phyloP scores from a whole-genome alignment of 2,113 vertebrate genomes.

The Laticauda laticaudata region DNA sequence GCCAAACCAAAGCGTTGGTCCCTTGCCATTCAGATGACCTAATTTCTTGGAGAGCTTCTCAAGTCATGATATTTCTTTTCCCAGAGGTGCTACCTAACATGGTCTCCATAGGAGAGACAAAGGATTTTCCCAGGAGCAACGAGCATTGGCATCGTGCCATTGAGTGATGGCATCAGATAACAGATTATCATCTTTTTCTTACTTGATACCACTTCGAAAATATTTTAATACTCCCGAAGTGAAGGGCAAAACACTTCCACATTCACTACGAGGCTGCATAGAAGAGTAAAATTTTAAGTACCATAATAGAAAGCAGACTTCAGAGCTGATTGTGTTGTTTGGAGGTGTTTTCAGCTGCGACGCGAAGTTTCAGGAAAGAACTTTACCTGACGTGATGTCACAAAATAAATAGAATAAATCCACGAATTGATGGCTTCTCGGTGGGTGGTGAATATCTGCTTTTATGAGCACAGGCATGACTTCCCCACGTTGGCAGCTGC shows the following conservation, averaged over 20 bases:
- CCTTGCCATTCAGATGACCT: background rate
- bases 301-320: conserved; percentile 30
- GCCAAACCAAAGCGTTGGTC: background rate
- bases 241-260: background rate
- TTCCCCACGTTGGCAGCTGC: conserved; percentile 56
- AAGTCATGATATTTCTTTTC: background rate
- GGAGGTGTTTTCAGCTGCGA: conserved; percentile 60
- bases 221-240: background rate
- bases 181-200: background rate
- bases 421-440: conserved; percentile 61
- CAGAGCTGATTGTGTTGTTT: conserved; percentile 50
- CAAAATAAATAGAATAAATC: conserved; percentile 70
- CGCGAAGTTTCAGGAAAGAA: conserved; percentile 46
- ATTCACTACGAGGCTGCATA: background rate
- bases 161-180: background rate
- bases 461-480: conserved; percentile 54
- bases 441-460: conserved; percentile 62
- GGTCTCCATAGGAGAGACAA: background rate
- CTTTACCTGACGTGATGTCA: conserved; percentile 67
- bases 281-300: conserved; percentile 51
- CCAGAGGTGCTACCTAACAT: background rate
- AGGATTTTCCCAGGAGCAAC: background rate
- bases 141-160: background rate
- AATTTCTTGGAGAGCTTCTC: background rate
- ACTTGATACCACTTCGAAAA: background rate